These are phyloP conservation scores for Heliconius nattereri DNA, from an alignment of 1,140 invertebrate species.

Conservation along the genomic window DNA sequence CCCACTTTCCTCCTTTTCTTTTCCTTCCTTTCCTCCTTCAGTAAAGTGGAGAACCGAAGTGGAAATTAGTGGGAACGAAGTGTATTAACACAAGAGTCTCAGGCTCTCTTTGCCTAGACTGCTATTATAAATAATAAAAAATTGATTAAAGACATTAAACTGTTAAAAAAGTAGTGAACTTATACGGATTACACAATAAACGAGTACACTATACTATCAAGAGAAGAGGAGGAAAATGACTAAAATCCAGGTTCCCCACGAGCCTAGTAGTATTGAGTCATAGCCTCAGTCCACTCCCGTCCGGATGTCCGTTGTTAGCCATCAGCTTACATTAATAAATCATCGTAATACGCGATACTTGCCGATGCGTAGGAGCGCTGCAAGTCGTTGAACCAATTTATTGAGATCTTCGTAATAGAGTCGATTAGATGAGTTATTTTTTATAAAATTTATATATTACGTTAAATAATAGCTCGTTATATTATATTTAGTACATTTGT, in stretches of 20 bases:
- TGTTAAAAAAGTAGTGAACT: too few relatives aligned
- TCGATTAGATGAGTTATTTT: background rate
- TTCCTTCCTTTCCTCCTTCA: too few relatives aligned
- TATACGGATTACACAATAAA: too few relatives aligned
- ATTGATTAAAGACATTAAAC: too few relatives aligned
- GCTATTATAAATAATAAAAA: too few relatives aligned
- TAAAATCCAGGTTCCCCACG: background rate
- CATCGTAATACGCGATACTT: constrained; percentile 24
- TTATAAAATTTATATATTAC: background rate
- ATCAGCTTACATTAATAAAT: constrained; percentile 25
- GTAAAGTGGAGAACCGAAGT: too few relatives aligned
- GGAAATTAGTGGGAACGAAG: too few relatives aligned
- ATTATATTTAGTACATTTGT: background rate
- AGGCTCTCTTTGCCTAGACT: too few relatives aligned
- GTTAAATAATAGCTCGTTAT: background rate
- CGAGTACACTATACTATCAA: too few relatives aligned
- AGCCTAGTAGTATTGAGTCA: constrained; percentile 17
- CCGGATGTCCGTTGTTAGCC: constrained; percentile 24
- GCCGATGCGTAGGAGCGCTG: constrained; percentile 20
- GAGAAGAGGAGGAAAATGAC: background rate
- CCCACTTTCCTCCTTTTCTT: too few relatives aligned
- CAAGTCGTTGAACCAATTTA: constrained; percentile 32
- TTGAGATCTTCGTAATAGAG: constrained; percentile 13
- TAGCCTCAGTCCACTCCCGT: background rate
- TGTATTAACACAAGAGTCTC: too few relatives aligned